These are phyloP conservation scores for Sinocyclocheilus grahami DNA, from an alignment of 2,113 vertebrate genomes.

Conservation along the genomic window DNA sequence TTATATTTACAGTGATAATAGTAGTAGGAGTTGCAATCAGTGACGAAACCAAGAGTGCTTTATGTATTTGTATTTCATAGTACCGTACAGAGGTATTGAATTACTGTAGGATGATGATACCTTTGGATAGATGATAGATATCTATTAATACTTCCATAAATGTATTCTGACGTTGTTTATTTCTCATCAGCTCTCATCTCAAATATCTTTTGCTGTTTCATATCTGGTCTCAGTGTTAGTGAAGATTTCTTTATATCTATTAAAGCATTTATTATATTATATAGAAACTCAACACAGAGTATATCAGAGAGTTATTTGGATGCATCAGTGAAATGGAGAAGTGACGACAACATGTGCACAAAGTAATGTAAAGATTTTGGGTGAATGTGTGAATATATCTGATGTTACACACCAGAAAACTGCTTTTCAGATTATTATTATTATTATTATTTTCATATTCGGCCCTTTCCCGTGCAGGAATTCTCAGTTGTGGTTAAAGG, in stretches of 20 bases:
- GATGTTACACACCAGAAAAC: neutral
- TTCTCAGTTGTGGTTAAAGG: neutral
- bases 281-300: neutral
- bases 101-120: slow-evolving; percentile 24
- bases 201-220: slow-evolving; percentile 13
- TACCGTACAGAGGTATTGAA: slow-evolving; percentile 3
- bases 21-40: neutral
- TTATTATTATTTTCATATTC: no score
- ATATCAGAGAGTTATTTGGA: slow-evolving; percentile 13
- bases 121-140: slow-evolving; percentile 1
- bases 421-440: no score
- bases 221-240: slow-evolving; percentile 6
- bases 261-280: slow-evolving; percentile 18
- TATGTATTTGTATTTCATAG: slow-evolving; percentile 30
- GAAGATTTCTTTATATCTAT: slow-evolving; percentile 2
- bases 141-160: slow-evolving; percentile 6
- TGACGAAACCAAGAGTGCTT: slow-evolving; percentile 41
- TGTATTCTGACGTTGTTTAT: neutral
- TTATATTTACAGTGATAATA: neutral
- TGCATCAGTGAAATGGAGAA: neutral
- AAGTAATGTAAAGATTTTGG: slow-evolving; percentile 10
- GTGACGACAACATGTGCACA: slow-evolving; percentile 19
- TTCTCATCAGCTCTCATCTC: neutral
- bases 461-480: neutral
- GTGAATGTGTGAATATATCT: slow-evolving; percentile 12